phyloP scores from a whole-genome alignment of 2,113 vertebrate genomes.

The Cyphomyrus discorhynchus region DNA sequence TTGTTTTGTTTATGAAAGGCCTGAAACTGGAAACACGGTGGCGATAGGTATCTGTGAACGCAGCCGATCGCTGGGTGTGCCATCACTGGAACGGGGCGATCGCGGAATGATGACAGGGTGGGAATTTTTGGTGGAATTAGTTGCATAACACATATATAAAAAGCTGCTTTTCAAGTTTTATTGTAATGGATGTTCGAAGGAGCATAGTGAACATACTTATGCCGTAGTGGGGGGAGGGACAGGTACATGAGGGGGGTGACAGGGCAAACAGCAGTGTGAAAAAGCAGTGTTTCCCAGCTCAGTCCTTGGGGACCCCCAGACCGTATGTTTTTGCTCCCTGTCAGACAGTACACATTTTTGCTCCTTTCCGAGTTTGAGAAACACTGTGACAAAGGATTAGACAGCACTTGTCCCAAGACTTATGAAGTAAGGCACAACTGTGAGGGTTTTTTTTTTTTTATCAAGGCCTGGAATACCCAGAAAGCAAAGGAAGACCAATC shows the following conservation, averaged over 20 bases:
- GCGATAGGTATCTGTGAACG: background rate
- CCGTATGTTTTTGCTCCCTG: background rate
- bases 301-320: background rate
- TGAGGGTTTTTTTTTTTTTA: background rate
- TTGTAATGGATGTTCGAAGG: background rate
- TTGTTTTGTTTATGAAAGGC: background rate
- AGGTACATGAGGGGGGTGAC: background rate
- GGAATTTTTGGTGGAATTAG: background rate
- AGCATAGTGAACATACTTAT: background rate
- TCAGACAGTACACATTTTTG: background rate
- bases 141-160: background rate
- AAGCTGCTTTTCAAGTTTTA: background rate
- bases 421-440: background rate
- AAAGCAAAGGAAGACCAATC: background rate
- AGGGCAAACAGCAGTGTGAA: background rate
- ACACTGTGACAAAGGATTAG: background rate
- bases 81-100: background rate
- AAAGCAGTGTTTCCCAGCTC: background rate
- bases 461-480: background rate
- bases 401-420: background rate
- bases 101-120: background rate
- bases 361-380: background rate
- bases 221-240: background rate
- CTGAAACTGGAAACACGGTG: background rate
- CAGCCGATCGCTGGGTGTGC: background rate